Percentiles rank a stretch among this genome's conserved stretches.
phyloP scores from a whole-genome alignment of 2,888 invertebrate genomes.

The Hydrotaea diabolus region DNA sequence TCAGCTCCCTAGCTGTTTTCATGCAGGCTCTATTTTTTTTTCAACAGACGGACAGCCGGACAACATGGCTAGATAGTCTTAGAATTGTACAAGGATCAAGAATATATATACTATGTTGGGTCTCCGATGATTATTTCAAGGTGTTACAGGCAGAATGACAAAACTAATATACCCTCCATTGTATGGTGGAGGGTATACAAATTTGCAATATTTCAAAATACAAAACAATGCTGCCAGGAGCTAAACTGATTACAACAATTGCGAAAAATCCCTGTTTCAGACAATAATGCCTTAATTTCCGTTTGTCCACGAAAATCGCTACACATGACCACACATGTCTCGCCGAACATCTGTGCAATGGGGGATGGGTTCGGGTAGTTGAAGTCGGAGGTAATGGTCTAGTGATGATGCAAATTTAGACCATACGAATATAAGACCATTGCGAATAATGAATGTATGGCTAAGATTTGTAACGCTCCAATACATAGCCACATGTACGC shows the following conservation, averaged over 20 bases:
- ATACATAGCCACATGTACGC: not conserved
- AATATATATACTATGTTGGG: too few species aligned
- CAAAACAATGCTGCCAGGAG: not conserved
- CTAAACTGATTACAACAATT: slow-evolving; percentile 40
- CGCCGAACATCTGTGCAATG: too few species aligned
- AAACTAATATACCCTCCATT: too few species aligned
- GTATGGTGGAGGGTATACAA: too few species aligned
- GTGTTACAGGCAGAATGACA: too few species aligned
- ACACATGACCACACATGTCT: not conserved
- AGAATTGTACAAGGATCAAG: too few species aligned
- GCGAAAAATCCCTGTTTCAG: slow-evolving; percentile 35
- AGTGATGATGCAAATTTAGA: slow-evolving; percentile 35
- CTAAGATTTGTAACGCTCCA: slow-evolving; percentile 22
- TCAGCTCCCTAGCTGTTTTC: too few species aligned
- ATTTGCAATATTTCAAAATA: not conserved
- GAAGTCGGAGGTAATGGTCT: slow-evolving; percentile 20
- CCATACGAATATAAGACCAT: slow-evolving; percentile 36
- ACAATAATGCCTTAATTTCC: slow-evolving; percentile 53
- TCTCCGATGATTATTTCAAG: too few species aligned
- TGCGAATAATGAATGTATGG: slow-evolving; percentile 30
- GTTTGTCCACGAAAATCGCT: slow-evolving; percentile 37
- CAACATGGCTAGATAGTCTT: too few species aligned
- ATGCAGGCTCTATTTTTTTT: too few species aligned
- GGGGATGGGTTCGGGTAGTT: not conserved
- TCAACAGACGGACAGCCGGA: too few species aligned